phyloP scores from a whole-genome alignment of 2,113 vertebrate genomes.

The Phyllostomus hastatus region DNA sequence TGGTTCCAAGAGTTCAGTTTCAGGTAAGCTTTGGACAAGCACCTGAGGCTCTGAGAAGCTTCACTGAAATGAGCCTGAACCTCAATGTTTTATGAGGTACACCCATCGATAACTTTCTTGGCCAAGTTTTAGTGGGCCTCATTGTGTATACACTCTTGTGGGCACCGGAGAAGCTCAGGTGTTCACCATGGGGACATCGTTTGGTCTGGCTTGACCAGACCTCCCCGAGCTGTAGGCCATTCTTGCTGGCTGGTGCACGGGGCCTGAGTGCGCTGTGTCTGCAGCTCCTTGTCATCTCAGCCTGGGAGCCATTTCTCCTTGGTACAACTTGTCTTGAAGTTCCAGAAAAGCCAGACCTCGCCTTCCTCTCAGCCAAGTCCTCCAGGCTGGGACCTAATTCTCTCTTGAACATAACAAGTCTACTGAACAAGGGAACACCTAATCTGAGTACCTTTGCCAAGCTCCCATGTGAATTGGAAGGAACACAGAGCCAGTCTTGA shows the following conservation, averaged over 20 bases:
- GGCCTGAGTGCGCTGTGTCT: background rate
- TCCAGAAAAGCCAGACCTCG: constrained; percentile 60
- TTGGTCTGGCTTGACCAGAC: background rate
- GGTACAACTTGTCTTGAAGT: constrained; percentile 54
- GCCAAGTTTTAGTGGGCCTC: constrained; percentile 44
- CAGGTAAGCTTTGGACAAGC: constrained; percentile 69
- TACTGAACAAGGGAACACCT: constrained; percentile 64
- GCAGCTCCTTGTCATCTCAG: constrained; percentile 63
- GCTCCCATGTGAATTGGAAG: constrained; percentile 1
- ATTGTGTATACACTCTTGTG: background rate
- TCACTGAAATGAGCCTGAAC: constrained; percentile 68
- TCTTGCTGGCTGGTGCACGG: background rate
- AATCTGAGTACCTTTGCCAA: constrained; percentile 50
- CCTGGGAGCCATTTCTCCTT: constrained; percentile 48
- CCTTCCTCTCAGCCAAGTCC: constrained; percentile 70
- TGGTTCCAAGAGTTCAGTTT: constrained; percentile 64
- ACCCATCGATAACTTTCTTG: constrained; percentile 66
- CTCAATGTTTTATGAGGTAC: constrained; percentile 64
- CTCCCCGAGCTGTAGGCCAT: background rate
- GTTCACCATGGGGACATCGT: background rate
- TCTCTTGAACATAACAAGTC: constrained; percentile 49
- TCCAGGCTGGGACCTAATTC: constrained; percentile 67
- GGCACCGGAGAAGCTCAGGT: background rate
- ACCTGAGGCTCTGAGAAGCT: constrained; percentile 69
- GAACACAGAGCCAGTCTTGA: background rate